Conservation (phyloP, 30 jellyfish, hydroid and myxozoan species). For the Turritopsis rubra region DNA sequence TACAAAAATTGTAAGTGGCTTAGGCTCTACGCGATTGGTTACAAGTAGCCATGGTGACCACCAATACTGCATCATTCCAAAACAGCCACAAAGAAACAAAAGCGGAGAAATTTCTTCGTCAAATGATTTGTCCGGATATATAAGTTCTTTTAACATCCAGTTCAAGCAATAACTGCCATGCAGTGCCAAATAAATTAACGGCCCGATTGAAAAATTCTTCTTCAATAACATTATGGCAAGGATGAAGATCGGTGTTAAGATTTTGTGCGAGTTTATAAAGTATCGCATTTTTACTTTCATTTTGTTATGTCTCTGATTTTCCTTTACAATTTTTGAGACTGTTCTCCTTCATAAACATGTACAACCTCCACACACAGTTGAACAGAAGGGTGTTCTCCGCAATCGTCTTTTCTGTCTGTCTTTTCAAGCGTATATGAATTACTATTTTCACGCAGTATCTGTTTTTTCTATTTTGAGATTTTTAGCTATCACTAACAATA, state of each 20-base stretch:
- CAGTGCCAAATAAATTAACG: constrained; percentile 47
- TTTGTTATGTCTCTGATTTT: neutral
- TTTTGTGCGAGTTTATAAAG: constrained; percentile 56
- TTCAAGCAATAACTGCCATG: constrained; percentile 49
- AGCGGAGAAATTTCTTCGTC: constrained; percentile 33
- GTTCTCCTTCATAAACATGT: too few relatives aligned
- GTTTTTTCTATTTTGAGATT: too few relatives aligned
- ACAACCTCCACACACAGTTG: too few relatives aligned
- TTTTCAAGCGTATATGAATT: too few relatives aligned
- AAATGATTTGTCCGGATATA: constrained; percentile 62
- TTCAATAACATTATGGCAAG: constrained; percentile 28
- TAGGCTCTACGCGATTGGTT: constrained; percentile 39
- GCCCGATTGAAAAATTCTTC: constrained; percentile 52
- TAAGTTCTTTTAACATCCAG: constrained; percentile 58
- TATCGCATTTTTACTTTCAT: constrained; percentile 55
- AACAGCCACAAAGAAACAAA: neutral
- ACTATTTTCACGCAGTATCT: too few relatives aligned
- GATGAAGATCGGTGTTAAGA: constrained; percentile 29
- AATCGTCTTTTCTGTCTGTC: too few relatives aligned
- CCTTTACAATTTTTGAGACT: too few relatives aligned
- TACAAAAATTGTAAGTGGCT: constrained; percentile 17
- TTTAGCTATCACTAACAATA: too few relatives aligned
- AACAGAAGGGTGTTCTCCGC: too few relatives aligned
- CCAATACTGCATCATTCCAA: constrained; percentile 63
- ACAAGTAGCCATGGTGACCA: constrained; percentile 38